A percentile compares a stretch with the other conserved stretches of the same genome.
These are phyloP conservation scores for Mycogona germanica DNA, from an alignment of 2,888 invertebrate species.

Conservation along the genomic window DNA sequence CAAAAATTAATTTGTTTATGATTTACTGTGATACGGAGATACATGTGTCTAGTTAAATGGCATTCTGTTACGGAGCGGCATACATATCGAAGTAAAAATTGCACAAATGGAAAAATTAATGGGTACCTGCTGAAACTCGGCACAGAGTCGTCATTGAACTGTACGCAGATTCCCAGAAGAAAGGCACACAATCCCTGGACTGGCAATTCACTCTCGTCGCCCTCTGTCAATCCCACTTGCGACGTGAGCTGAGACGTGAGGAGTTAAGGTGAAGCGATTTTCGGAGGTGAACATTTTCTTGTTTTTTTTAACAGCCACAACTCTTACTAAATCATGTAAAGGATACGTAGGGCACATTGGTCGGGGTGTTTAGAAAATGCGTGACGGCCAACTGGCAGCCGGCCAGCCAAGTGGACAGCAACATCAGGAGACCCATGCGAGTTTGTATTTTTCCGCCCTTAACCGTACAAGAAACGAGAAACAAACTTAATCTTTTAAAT, in stretches of 20 bases:
- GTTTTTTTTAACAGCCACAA: too few relatives aligned
- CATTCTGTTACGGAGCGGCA: too few relatives aligned
- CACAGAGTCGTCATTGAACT: constrained; percentile 74
- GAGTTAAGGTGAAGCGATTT: constrained; percentile 9
- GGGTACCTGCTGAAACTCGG: constrained; percentile 50
- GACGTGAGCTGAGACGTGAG: constrained; percentile 33
- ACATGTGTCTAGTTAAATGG: too few relatives aligned
- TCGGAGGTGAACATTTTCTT: too few relatives aligned
- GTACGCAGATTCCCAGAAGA: constrained; percentile 80
- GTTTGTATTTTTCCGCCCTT: constrained; percentile 60
- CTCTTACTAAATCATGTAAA: constrained; percentile 28
- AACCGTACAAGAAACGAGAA: constrained; percentile 23
- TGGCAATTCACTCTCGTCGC: constrained; percentile 80
- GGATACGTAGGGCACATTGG: constrained; percentile 62
- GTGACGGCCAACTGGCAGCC: constrained; percentile 72
- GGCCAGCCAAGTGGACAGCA: constrained; percentile 77
- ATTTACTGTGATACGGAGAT: too few relatives aligned
- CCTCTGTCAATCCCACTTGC: constrained; percentile 48
- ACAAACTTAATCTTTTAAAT: neutral
- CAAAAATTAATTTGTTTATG: too few relatives aligned
- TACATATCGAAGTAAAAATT: too few relatives aligned
- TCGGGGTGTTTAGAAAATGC: constrained; percentile 62
- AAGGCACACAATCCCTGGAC: constrained; percentile 84
- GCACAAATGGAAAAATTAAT: constrained; percentile 10
- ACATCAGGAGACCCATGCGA: constrained; percentile 79